These are phyloP conservation scores for Amphiprion percula DNA, from an alignment of 2,113 vertebrate species.

Conservation along the genomic window DNA sequence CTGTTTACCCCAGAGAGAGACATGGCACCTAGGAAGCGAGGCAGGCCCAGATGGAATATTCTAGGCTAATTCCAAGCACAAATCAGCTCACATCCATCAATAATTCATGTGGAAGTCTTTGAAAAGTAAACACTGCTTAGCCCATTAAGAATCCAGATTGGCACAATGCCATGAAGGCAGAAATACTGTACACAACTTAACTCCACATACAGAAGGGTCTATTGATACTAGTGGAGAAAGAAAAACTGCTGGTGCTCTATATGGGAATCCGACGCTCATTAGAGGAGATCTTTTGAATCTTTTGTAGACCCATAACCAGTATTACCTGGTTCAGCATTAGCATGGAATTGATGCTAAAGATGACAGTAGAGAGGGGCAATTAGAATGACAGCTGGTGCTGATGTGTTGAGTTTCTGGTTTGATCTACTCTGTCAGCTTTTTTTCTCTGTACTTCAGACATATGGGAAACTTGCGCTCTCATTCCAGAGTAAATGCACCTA, in stretches of 20 bases:
- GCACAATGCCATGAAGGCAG: slow-evolving; percentile 52
- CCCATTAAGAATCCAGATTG: slow-evolving; percentile 72
- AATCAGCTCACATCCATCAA: slow-evolving; percentile 74
- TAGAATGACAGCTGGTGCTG: slow-evolving; percentile 73
- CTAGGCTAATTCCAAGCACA: slow-evolving; percentile 70
- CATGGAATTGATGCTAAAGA: slow-evolving; percentile 65
- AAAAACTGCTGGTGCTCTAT: slow-evolving; percentile 18
- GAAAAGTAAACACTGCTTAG: slow-evolving; percentile 78
- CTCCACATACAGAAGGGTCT: slow-evolving; percentile 30
- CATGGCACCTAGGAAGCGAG: slow-evolving; percentile 48
- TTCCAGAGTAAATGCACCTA: slow-evolving; percentile 41
- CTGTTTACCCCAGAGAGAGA: slow-evolving; percentile 60
- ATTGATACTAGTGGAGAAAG: slow-evolving; percentile 3
- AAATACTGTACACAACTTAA: slow-evolving; percentile 38
- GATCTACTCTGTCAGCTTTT: slow-evolving; percentile 67
- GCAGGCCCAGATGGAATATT: slow-evolving; percentile 66
- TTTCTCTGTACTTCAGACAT: slow-evolving; percentile 48
- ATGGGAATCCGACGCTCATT: slow-evolving; percentile 73
- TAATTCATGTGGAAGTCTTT: slow-evolving; percentile 81
- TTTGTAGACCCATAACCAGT: slow-evolving; percentile 51
- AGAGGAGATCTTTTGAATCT: slow-evolving; percentile 40
- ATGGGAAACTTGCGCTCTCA: slow-evolving; percentile 26
- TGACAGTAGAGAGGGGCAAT: slow-evolving; percentile 68
- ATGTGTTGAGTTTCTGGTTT: slow-evolving; percentile 59
- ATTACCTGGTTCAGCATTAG: slow-evolving; percentile 65